Conservation (phyloP, 2,113 vertebrate species). For the Sceloporus undulatus region DNA sequence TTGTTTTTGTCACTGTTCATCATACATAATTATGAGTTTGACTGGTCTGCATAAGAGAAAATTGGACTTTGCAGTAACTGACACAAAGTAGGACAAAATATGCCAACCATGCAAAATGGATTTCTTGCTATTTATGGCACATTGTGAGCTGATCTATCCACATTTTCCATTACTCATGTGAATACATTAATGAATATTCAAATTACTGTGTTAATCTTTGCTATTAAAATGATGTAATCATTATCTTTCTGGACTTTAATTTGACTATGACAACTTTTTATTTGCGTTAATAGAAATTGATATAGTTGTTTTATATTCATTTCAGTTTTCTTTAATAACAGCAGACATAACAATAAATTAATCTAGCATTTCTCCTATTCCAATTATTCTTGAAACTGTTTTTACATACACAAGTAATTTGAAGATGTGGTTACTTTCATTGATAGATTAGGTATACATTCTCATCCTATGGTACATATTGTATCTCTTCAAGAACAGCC, state of each 20-base stretch:
- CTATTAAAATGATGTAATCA: constrained; percentile 63
- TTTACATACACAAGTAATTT: constrained; percentile 3
- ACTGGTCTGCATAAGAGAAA: background rate
- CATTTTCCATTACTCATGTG: constrained; percentile 62
- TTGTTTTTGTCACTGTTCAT: background rate
- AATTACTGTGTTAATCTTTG: constrained; percentile 66
- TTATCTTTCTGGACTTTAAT: constrained; percentile 60
- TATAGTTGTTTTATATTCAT: constrained; percentile 9
- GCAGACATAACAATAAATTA: background rate
- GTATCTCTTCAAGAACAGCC: background rate
- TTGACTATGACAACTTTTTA: constrained; percentile 58
- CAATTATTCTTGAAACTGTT: background rate
- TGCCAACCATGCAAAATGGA: constrained; percentile 13
- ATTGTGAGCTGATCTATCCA: constrained; percentile 64
- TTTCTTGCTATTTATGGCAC: constrained; percentile 45
- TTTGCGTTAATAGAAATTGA: constrained; percentile 25
- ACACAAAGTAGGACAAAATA: constrained; percentile 17
- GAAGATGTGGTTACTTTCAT: background rate
- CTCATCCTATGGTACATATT: background rate
- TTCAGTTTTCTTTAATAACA: constrained; percentile 18
- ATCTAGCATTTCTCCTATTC: background rate
- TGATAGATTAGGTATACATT: background rate
- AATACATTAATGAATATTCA: constrained; percentile 67
- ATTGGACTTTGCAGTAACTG: background rate
- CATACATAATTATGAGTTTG: background rate